Evolutionary conservation across 2,797 vertebrate genomes (phyloP).

Genomic region (Garrulus glandarius): DNA sequence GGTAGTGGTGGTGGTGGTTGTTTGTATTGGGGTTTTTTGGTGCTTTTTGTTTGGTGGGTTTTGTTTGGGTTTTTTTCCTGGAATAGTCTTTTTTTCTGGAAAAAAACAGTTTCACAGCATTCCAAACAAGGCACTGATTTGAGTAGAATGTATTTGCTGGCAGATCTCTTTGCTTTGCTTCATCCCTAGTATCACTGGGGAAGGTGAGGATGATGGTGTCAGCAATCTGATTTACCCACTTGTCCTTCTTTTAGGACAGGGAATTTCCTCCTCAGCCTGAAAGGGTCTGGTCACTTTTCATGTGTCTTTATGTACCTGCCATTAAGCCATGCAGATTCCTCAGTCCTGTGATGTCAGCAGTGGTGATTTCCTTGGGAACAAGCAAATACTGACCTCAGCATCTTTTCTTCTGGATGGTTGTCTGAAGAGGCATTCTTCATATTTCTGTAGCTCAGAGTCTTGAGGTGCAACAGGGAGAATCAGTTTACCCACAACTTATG

Average conservation of each 20-base stretch:
- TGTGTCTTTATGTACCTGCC: background rate
- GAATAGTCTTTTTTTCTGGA: background rate
- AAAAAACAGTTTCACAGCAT: background rate
- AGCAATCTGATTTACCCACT: background rate
- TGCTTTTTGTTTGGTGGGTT: background rate
- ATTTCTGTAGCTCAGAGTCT: background rate
- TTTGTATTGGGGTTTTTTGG: background rate
- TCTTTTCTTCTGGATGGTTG: background rate
- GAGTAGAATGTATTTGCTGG: background rate
- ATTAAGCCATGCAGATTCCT: background rate
- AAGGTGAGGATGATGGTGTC: background rate
- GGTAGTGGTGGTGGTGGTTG: background rate
- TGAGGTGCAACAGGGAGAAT: background rate
- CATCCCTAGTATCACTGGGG: background rate
- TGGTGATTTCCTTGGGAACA: background rate
- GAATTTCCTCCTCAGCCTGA: background rate
- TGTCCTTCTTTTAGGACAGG: background rate
- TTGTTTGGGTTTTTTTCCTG: background rate
- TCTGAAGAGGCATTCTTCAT: background rate
- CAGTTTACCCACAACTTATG: background rate
- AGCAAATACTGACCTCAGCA: background rate
- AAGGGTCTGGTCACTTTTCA: background rate
- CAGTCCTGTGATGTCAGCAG: background rate
- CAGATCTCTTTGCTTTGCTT: background rate
- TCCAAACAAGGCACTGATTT: background rate